phyloP scores from a whole-genome alignment of 2,113 vertebrate genomes.

The Mastomys natalensis region DNA sequence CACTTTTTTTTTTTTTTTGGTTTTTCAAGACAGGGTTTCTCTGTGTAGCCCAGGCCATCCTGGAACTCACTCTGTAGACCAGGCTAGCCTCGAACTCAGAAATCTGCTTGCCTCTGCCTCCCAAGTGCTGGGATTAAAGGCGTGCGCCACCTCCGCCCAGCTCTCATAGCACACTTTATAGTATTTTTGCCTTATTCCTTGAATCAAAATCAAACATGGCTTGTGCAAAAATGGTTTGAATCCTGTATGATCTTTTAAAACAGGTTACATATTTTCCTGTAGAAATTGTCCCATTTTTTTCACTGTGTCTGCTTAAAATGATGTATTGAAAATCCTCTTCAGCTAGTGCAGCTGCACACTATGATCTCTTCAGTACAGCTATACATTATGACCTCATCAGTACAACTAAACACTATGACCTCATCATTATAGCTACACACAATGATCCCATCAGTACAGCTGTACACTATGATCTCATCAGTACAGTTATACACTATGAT shows the following conservation, averaged over 20 bases:
- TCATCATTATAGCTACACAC: background rate
- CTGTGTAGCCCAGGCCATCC: too few species aligned
- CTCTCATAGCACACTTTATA: background rate
- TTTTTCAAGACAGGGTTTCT: too few species aligned
- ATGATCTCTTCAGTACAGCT: background rate
- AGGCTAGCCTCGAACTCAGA: too few species aligned
- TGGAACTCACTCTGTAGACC: too few species aligned
- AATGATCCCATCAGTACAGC: background rate
- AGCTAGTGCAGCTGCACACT: background rate
- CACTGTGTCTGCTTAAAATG: slow-evolving; percentile 1
- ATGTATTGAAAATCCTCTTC: slow-evolving; percentile 42
- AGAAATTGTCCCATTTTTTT: slow-evolving; percentile 29
- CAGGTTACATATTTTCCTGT: slow-evolving; percentile 33
- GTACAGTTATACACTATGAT: background rate
- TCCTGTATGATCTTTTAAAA: background rate
- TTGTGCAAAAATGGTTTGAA: slow-evolving; percentile 10
- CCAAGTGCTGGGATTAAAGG: too few species aligned
- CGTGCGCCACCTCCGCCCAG: too few species aligned
- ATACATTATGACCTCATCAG: background rate
- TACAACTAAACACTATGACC: background rate
- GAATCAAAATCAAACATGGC: slow-evolving; percentile 25
- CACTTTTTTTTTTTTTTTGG: too few species aligned
- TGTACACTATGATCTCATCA: background rate
- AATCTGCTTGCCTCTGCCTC: too few species aligned
- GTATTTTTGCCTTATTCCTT: slow-evolving; percentile 31